Evolutionary conservation across 2,113 vertebrate genomes (phyloP), one percentile per base, ranked within the genome.

Genomic region (Proteles cristata): DNA sequence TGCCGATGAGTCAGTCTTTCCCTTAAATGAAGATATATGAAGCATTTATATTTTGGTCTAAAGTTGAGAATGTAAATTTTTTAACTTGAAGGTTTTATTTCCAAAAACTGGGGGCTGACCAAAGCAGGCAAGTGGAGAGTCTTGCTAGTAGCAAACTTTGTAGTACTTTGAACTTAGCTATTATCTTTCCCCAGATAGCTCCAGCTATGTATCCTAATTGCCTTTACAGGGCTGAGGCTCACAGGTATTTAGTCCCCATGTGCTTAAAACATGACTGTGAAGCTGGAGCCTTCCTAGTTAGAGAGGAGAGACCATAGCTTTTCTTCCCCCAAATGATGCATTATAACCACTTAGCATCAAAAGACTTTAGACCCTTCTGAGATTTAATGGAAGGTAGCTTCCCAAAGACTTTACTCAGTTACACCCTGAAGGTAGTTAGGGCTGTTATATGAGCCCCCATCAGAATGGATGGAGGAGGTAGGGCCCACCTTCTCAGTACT

Each of bases 11-110:
- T 95, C 71, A 31, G 69, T 93, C 96, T 96, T 96, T 82, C n/a
- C 61, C 21, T 80, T 94, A 97, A 97, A 97, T 97, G 97, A 97
- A 96, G 93, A 97, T 80, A 74, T 88, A 93, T 94, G 48, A 31
- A 82, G 10, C 35, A 79, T 94, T 96, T 94, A 55, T 97, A 88
- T 95, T 97, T 97, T 90, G 86, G 65, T 82, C 21, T 85, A 53
- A 96, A 92, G 43, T 76, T 95, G 19, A 68, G 33, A 92, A 88
- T 88, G 65, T 85, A 97, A 69, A 80, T 71, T 77, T 93, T 93
- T 92, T 85, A 71, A 88, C 74, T 73, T 93, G 68, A 90, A 93
- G 50, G 25, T 89, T 88, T 25, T 79, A 76, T 93, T 93, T 90
- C 17, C 19, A n/a, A 90, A 63, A 73, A 80, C 45, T 11, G 11